A percentile compares a stretch with the other conserved stretches of the same genome.
Conservation (phyloP, 1,140 invertebrate species). For the Leptonema lineaticorne region DNA sequence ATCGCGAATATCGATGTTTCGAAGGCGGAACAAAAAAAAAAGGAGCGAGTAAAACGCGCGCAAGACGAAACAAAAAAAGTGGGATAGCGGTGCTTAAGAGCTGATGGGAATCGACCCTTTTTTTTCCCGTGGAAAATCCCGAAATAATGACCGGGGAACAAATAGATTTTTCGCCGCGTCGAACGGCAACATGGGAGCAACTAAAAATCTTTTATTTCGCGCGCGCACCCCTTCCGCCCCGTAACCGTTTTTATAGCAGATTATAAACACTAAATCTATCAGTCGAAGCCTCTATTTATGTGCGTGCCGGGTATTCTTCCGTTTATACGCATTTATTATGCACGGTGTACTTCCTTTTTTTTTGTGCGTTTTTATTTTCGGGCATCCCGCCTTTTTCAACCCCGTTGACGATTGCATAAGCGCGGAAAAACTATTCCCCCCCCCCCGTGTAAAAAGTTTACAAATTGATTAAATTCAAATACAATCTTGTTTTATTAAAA, state of each 20-base stretch:
- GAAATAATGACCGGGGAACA: conserved; percentile 26
- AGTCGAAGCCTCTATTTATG: too few relatives aligned
- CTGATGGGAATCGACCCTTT: conserved; percentile 26
- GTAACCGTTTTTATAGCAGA: not conserved
- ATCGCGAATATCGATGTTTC: conserved; percentile 26
- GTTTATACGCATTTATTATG: too few relatives aligned
- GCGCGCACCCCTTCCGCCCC: not conserved
- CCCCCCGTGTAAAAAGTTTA: too few relatives aligned
- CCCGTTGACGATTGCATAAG: too few relatives aligned
- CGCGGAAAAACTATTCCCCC: too few relatives aligned
- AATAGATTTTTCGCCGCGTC: conserved; percentile 21
- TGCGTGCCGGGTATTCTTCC: too few relatives aligned
- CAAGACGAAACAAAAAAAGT: not conserved
- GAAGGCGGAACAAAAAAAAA: too few relatives aligned
- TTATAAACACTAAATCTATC: not conserved
- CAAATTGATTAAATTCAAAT: too few relatives aligned
- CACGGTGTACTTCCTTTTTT: not conserved
- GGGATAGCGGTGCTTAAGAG: conserved; percentile 25
- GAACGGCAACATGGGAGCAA: conserved; percentile 4
- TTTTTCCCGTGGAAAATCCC: conserved; percentile 14
- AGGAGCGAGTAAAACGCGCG: too few relatives aligned
- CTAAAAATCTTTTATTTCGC: conserved; percentile 19
- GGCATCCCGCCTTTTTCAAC: too few relatives aligned
- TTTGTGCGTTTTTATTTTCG: too few relatives aligned
- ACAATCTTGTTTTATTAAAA: too few relatives aligned